phyloP scores from a whole-genome alignment of 2,888 invertebrate species.

The Drosophila anceps region DNA sequence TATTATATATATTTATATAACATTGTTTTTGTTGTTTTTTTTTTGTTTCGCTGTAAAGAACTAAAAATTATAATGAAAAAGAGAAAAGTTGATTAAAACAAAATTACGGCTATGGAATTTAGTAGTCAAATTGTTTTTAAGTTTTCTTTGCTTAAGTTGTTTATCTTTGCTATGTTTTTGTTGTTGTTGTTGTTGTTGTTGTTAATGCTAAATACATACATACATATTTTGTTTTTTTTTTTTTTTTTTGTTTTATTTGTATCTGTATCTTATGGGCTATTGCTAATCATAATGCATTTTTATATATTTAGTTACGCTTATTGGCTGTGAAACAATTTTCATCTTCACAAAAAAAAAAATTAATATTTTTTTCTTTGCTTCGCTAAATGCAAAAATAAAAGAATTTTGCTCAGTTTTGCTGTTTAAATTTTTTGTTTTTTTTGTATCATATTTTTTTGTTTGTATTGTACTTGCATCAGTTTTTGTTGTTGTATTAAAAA shows the following conservation, averaged over 20 bases:
- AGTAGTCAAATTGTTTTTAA: conserved; percentile 29
- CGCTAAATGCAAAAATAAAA: conserved; percentile 57
- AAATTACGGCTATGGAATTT: conserved; percentile 57
- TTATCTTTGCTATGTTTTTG: conserved; percentile 60
- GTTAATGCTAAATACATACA: conserved; percentile 55
- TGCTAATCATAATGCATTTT: conserved; percentile 72
- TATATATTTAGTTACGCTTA: conserved; percentile 63
- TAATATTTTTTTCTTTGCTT: conserved; percentile 23
- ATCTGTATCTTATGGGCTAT: conserved; percentile 78
- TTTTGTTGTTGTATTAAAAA: conserved; percentile 57
- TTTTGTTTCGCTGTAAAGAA: conserved; percentile 52
- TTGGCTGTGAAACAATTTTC: conserved; percentile 69
- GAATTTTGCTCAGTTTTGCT: conserved; percentile 61
- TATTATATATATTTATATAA: conserved; percentile 45
- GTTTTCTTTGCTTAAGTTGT: conserved; percentile 56
- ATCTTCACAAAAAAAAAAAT: conserved; percentile 35
- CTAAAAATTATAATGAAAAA: conserved; percentile 36
- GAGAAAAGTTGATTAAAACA: conserved; percentile 15
- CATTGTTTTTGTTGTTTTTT: conserved; percentile 42
- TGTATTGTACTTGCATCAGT: conserved; percentile 82
- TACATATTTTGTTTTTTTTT: conserved; percentile 24
- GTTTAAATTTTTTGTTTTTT: conserved; percentile 34
- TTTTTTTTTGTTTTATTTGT: conserved; percentile 19
- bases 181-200: conserved; percentile 35
- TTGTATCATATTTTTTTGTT: background rate